Conservation (phyloP, 2,113 vertebrate genomes). For the Todiramphus chloris region DNA sequence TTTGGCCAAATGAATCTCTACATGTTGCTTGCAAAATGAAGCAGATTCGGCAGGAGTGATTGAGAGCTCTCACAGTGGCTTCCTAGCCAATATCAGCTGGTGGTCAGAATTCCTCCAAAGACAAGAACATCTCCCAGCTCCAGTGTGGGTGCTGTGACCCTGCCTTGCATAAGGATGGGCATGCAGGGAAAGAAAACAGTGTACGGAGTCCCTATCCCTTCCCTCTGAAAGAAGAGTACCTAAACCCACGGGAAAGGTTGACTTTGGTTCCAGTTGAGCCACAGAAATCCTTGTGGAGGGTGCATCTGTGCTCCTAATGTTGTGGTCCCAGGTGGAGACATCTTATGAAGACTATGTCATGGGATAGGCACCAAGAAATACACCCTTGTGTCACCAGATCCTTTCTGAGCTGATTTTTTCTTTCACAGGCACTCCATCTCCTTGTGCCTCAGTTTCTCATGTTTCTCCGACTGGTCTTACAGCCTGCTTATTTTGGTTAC, state of each 20-base stretch:
- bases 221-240: background rate
- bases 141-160: background rate
- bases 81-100: background rate
- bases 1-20: background rate
- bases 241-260: background rate
- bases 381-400: background rate
- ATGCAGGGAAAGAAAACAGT: accelerated
- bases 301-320: background rate
- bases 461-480: background rate
- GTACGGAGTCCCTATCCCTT: background rate
- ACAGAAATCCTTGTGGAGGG: accelerated
- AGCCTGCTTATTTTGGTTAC: background rate
- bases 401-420: background rate
- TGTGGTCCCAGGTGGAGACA: accelerated
- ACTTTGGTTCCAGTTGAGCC: background rate
- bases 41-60: background rate
- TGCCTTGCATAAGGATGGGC: background rate
- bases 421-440: background rate
- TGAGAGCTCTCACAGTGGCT: background rate
- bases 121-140: background rate
- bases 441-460: background rate
- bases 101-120: background rate
- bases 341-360: background rate
- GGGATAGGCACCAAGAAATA: background rate
- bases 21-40: background rate